These are phyloP conservation scores for Mellilla xanthometata DNA, from an alignment of 2,888 invertebrate genomes.

Conservation along the genomic window DNA sequence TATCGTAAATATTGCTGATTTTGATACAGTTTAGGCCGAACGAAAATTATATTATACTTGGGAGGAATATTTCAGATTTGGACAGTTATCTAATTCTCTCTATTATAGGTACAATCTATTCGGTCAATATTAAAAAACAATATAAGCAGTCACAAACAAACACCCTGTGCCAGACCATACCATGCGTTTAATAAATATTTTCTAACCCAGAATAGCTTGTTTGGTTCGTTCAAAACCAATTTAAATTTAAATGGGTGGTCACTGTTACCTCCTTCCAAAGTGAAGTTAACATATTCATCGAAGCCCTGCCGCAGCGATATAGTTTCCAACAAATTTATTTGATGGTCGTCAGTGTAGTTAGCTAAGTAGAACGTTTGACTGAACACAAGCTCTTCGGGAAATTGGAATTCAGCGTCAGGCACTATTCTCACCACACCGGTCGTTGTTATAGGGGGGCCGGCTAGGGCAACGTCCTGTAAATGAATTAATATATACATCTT, in stretches of 20 bases:
- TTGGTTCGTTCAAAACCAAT: constrained; percentile 10
- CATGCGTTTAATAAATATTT: too few relatives aligned
- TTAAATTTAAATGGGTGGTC: constrained; percentile 14
- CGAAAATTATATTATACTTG: too few relatives aligned
- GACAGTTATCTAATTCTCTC: too few relatives aligned
- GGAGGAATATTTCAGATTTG: too few relatives aligned
- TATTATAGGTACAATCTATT: too few relatives aligned
- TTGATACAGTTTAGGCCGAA: too few relatives aligned
- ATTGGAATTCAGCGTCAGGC: constrained; percentile 56
- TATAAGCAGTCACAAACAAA: too few relatives aligned
- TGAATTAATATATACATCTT: too few relatives aligned
- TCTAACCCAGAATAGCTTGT: neutral
- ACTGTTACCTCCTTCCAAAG: constrained; percentile 57
- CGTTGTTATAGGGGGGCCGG: constrained; percentile 45
- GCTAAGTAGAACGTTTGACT: constrained; percentile 65
- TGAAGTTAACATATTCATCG: constrained; percentile 53
- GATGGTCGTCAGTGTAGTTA: constrained; percentile 53
- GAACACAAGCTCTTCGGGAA: constrained; percentile 74
- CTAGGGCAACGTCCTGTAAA: constrained; percentile 63
- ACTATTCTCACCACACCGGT: constrained; percentile 54
- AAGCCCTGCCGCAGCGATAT: constrained; percentile 60
- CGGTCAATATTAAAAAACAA: too few relatives aligned
- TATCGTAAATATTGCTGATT: too few relatives aligned
- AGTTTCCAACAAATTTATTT: constrained; percentile 42
- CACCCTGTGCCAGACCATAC: too few relatives aligned